A percentile compares a stretch with the other conserved stretches of the same genome.
Evolutionary conservation across 2,888 invertebrate species (phyloP).

Genomic region (Balanococcus diminutus): DNA sequence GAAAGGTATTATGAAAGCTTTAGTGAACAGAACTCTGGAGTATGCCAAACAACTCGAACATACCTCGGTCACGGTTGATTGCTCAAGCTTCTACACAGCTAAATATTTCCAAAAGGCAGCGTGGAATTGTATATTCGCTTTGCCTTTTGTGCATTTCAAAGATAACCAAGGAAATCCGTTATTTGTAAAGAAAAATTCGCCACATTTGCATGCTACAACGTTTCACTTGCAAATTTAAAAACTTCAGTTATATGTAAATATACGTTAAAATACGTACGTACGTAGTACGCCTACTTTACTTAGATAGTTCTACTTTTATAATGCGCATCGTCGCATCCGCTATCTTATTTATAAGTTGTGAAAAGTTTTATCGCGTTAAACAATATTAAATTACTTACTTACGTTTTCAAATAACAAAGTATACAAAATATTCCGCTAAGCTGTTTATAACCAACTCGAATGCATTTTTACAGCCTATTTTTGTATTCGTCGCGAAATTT

Average conservation of each 20-base stretch:
- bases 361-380: background rate
- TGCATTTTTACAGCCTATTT: background rate
- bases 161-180: constrained; percentile 21
- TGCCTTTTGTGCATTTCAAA: constrained; percentile 32
- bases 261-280: background rate
- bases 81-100: constrained; percentile 2
- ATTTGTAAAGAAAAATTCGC: constrained; percentile 1
- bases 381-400: background rate
- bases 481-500: background rate
- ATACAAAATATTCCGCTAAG: background rate
- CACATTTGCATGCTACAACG: constrained; percentile 20
- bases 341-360: background rate
- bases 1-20: constrained; percentile 40
- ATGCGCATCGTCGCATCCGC: background rate
- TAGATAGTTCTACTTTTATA: too few species aligned
- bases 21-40: constrained; percentile 2
- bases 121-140: constrained; percentile 37
- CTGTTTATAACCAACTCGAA: background rate
- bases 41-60: constrained; percentile 26
- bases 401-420: background rate
- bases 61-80: constrained; percentile 27
- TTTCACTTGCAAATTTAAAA: constrained; percentile 42
- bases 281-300: background rate
- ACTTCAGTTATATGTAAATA: background rate
- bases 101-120: constrained; percentile 28